Base-by-base conservation (phyloP, 2,888 invertebrate species). In the Microdon myrmicae region DNA sequence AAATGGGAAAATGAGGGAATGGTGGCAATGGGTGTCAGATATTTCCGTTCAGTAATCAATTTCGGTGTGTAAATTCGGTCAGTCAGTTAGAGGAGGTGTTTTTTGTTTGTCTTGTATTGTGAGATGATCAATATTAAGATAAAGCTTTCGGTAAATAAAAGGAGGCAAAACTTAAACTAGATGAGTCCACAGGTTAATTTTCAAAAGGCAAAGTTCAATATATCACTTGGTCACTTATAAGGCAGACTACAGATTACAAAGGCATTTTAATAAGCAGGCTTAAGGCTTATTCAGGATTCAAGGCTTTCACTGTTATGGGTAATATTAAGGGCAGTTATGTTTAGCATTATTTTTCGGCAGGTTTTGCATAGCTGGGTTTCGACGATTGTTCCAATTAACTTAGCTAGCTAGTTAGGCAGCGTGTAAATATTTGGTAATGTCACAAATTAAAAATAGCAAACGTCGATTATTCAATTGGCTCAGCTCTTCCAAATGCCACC, bases 401-500 rank as follows among this genome's bases (percentile, higher is more conserved):
- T 64, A 64, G 64, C 64, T 53, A 64, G 64, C 51, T 39, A 12
- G 28, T 61, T 56, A 47, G 37, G 54, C 53, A 16, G 34, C 34
- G 38, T 5, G 7, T 38, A 28, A 19, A 9, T 38, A 31, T 25
- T n/a, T n/a, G 16, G 29, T 23, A 23, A 16, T 37, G 13, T n/a
- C n/a, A n/a, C 20, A 44, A 19, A 8, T 31, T 2, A 23, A 51
- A 51, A 16, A 29, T 58, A 64, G 31, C 23, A 43, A 58, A 51
- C 51, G 45, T 58, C 47, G 53, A 22, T 35, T 47, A 47, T 53
- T 17, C 41, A 43, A 51, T 2, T 17, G 53, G 44, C 56, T 68
- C 73, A 70, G 68, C 75, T 76, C 77, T 73, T 74, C 49, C 72
- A 76, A 68, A 37, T 55, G 68, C 71, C 61, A 68, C 67, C 66